These are phyloP conservation scores for Rhombomys opimus DNA, from an alignment of 2,113 vertebrate species.

Conservation along the genomic window DNA sequence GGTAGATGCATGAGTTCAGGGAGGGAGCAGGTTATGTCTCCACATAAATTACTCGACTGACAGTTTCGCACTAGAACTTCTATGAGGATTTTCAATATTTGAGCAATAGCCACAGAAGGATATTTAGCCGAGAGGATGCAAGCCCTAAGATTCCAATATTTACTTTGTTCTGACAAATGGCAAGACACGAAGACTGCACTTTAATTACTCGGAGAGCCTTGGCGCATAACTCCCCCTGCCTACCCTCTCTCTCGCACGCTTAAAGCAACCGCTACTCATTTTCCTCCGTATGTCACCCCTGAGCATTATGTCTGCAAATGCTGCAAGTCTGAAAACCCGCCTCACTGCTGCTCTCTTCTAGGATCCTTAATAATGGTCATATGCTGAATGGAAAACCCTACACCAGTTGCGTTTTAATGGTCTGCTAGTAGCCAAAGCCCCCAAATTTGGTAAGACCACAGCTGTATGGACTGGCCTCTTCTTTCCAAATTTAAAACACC, in stretches of 20 bases:
- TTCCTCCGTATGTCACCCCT: not conserved
- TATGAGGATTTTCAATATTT: slow-evolving; percentile 83
- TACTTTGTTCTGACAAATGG: slow-evolving; percentile 80
- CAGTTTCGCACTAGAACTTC: slow-evolving; percentile 81
- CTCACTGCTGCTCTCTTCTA: not conserved
- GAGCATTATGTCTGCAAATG: not conserved
- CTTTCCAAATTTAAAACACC: not conserved
- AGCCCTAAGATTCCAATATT: slow-evolving; percentile 73
- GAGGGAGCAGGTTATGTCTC: slow-evolving; percentile 77
- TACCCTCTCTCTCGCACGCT: not conserved
- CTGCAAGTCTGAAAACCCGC: not conserved
- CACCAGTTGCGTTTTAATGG: slow-evolving; percentile 15
- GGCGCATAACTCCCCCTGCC: not conserved
- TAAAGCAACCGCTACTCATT: slow-evolving; percentile 63
- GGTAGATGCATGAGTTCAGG: slow-evolving; percentile 81
- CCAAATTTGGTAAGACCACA: not conserved
- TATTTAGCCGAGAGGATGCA: slow-evolving; percentile 58
- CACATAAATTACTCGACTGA: slow-evolving; percentile 66
- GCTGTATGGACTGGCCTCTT: not conserved
- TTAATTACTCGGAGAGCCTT: slow-evolving; percentile 75
- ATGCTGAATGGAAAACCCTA: not conserved
- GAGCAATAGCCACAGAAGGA: slow-evolving; percentile 78
- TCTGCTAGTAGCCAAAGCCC: not conserved
- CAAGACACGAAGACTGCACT: slow-evolving; percentile 63
- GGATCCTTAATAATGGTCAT: not conserved